A percentile compares a stretch with the other conserved stretches of the same genome.
phyloP scores from a whole-genome alignment of 2,113 vertebrate genomes.

The Barnardius zonarius region DNA sequence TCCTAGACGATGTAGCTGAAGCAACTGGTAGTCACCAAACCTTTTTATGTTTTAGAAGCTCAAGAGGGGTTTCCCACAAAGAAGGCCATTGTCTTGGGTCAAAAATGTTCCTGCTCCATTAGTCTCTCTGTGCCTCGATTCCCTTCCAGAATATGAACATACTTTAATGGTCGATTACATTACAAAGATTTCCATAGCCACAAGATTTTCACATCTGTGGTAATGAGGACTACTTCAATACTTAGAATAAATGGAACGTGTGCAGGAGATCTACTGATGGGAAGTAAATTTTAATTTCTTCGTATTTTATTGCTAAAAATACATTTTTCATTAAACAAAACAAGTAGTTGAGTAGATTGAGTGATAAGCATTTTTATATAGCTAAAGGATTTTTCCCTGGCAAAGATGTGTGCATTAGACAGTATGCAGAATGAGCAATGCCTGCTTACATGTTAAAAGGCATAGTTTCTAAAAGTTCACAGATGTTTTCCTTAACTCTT shows the following conservation, averaged over 20 bases:
- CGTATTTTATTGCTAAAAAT: conserved; percentile 25
- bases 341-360: background rate
- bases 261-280: conserved; percentile 70
- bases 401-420: background rate
- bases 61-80: background rate
- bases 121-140: background rate
- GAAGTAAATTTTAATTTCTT: conserved; percentile 75
- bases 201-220: background rate
- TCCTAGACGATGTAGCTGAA: background rate
- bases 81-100: no score
- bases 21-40: background rate
- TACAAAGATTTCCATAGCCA: background rate
- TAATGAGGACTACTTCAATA: conserved; percentile 1
- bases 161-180: background rate
- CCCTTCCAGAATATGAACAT: background rate
- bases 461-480: background rate
- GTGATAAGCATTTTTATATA: background rate
- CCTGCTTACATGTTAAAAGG: background rate
- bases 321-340: background rate
- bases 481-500: background rate
- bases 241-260: background rate
- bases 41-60: background rate
- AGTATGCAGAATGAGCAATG: background rate
- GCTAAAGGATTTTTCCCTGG: background rate
- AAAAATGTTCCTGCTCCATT: background rate